Evolutionary conservation across 2,113 vertebrate species (phyloP), one percentile per base, ranked within the genome.

Genomic region (Colinus virginianus): DNA sequence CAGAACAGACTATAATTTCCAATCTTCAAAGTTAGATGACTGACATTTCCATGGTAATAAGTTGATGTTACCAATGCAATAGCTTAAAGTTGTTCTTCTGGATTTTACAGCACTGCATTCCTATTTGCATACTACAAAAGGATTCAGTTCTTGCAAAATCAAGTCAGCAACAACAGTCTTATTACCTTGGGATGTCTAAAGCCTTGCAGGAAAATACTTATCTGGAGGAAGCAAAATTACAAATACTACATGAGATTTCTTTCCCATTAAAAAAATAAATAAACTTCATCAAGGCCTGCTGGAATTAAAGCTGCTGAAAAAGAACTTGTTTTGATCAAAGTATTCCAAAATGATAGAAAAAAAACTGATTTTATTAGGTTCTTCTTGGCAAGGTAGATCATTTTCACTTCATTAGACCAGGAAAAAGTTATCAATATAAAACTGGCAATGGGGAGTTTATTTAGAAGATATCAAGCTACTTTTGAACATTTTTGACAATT

Each of bases 281-380:
- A 23, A 78, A 68, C 16, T 51, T n/a, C 3, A 26, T 80, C 26
- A 48, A 64, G 7, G 5, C 1, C 84, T 81, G 16, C 9, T 74
- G 45, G 49, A 79, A 84, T 42, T 56, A 71, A 70, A 68, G 15
- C 4, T 71, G 22, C 3, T 78, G 53, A 63, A 84, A 78, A 59
- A 66, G 18, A 80, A 59, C 7, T 9, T 51, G 13, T 75, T 88
- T 84, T n/a, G 13, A 78, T 8, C 5, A 53, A 87, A 82, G 1
- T 2, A 9, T 58, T 93, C 10, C 25, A 77, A 43, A 3, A 19
- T 19, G 81, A 46, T 4, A 61, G 1, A 4, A 62, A 77, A 77
- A 84, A 75, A 68, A 1, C 1, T 7, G 1, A 7, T 42, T 22
- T 13, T 19, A 25, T 32, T 59, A 2, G 1, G 1, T 71, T 59